Percentiles rank a stretch among this genome's conserved stretches.
Conservation (phyloP, 92 coral and sea anemone genomes). For the Ricordea florida region DNA sequence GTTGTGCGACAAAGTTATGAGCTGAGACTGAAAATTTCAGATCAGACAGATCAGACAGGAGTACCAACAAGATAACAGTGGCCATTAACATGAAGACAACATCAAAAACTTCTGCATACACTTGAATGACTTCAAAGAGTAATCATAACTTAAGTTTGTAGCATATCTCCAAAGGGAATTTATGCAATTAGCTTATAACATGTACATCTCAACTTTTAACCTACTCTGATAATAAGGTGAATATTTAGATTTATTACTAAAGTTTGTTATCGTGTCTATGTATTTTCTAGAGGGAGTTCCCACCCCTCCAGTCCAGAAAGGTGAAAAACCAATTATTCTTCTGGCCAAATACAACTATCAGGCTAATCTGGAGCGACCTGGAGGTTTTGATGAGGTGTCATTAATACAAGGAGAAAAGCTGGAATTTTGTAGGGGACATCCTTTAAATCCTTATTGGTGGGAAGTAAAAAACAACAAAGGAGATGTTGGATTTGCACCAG, state of each 20-base stretch:
- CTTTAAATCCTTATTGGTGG: constrained; percentile 94
- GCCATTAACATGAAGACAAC: no score
- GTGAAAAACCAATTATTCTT: constrained; percentile 56
- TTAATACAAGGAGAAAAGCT: constrained; percentile 81
- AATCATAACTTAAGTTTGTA: no score
- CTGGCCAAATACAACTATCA: constrained; percentile 89
- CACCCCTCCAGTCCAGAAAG: constrained; percentile 42
- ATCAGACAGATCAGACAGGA: no score
- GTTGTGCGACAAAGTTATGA: no score
- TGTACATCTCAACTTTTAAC: background rate
- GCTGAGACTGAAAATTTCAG: no score
- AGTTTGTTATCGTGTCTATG: no score
- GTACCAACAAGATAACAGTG: no score
- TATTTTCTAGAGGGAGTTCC: constrained; percentile 1
- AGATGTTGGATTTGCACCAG: constrained; percentile 83
- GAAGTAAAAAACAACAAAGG: constrained; percentile 64
- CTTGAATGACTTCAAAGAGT: no score
- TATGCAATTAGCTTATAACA: background rate
- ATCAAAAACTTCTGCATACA: no score
- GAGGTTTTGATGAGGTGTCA: constrained; percentile 91
- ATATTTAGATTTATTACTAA: no score
- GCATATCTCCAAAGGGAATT: background rate
- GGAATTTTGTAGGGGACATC: constrained; percentile 73
- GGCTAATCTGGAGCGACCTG: constrained; percentile 77
- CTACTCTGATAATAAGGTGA: no score